Percentiles rank a stretch among this genome's conserved stretches.
These are phyloP conservation scores for Deroplatys truncata DNA, from an alignment of 2,888 invertebrate genomes.

Conservation along the genomic window DNA sequence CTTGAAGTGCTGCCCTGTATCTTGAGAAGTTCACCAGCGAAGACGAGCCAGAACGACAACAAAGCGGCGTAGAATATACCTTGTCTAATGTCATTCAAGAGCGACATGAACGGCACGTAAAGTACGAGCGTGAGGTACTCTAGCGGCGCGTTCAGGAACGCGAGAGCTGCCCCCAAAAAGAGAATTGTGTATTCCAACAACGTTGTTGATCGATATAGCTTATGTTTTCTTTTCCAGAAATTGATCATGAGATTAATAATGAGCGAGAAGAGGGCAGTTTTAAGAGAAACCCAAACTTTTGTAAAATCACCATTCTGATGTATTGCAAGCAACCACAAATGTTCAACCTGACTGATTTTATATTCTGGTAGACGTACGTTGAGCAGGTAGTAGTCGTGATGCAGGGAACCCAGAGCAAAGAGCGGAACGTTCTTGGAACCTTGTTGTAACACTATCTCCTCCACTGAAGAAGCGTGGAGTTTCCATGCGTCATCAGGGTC, in stretches of 20 bases:
- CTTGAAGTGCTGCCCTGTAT: slow-evolving; percentile 71
- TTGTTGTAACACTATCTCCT: slow-evolving; percentile 82
- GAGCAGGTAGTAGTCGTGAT: slow-evolving; percentile 91
- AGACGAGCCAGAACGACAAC: slow-evolving; percentile 96
- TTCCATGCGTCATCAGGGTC: slow-evolving; percentile 80
- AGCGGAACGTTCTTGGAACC: slow-evolving; percentile 73
- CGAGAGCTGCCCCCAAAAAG: slow-evolving; percentile 77
- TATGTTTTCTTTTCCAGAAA: slow-evolving; percentile 90
- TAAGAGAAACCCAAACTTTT: slow-evolving; percentile 90
- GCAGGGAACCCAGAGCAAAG: slow-evolving; percentile 92
- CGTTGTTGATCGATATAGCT: slow-evolving; percentile 80
- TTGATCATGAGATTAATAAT: slow-evolving; percentile 79
- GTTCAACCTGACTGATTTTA: slow-evolving; percentile 78
- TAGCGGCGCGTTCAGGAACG: slow-evolving; percentile 85
- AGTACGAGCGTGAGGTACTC: slow-evolving; percentile 86
- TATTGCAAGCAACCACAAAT: slow-evolving; percentile 78
- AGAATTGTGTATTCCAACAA: slow-evolving; percentile 92
- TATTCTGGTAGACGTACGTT: slow-evolving; percentile 82
- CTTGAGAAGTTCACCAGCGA: slow-evolving; percentile 96
- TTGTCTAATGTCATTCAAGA: slow-evolving; percentile 91
- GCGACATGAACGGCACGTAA: slow-evolving; percentile 93
- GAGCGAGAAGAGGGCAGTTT: slow-evolving; percentile 86
- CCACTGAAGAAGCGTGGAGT: slow-evolving; percentile 74
- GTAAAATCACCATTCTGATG: slow-evolving; percentile 99
- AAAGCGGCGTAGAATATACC: slow-evolving; percentile 95